phyloP scores from a whole-genome alignment of 2,888 invertebrate species.

The Spisula subtruncata region DNA sequence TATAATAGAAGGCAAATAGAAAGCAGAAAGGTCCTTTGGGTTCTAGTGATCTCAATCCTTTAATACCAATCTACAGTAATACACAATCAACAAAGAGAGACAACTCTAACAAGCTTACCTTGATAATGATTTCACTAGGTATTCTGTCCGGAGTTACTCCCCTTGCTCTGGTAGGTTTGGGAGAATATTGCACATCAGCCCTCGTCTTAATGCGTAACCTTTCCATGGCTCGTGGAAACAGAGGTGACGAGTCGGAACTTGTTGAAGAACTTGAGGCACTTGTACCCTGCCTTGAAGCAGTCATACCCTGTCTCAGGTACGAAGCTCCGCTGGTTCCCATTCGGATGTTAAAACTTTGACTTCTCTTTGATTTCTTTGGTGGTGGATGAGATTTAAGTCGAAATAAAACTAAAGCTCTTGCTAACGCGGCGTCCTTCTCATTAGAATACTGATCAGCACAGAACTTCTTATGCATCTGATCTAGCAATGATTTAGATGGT shows the following conservation, averaged over 20 bases:
- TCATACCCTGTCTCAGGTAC: conserved; percentile 23
- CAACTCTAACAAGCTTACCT: conserved; percentile 67
- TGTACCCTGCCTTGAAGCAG: conserved; percentile 23
- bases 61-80: neutral
- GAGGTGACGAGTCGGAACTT: conserved; percentile 54
- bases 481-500: conserved; percentile 79
- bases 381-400: conserved; percentile 60
- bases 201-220: conserved; percentile 63
- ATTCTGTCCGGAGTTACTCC: conserved; percentile 68
- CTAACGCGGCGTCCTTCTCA: conserved; percentile 58
- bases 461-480: conserved; percentile 84
- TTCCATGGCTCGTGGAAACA: conserved; percentile 56
- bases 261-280: conserved; percentile 48
- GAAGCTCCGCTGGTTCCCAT: conserved; percentile 58
- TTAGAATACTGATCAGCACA: conserved; percentile 82
- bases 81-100: conserved; percentile 49
- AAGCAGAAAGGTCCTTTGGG: too few relatives aligned
- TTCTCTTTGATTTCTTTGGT: conserved; percentile 54
- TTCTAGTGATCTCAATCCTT: too few relatives aligned
- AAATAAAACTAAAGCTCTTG: conserved; percentile 63
- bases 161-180: conserved; percentile 62
- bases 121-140: conserved; percentile 2
- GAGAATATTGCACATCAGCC: conserved; percentile 62
- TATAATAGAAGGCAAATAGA: too few relatives aligned
- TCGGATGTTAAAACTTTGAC: conserved; percentile 68